Evolutionary conservation across 2,797 vertebrate genomes (phyloP).

Genomic region (Salmo trutta): DNA sequence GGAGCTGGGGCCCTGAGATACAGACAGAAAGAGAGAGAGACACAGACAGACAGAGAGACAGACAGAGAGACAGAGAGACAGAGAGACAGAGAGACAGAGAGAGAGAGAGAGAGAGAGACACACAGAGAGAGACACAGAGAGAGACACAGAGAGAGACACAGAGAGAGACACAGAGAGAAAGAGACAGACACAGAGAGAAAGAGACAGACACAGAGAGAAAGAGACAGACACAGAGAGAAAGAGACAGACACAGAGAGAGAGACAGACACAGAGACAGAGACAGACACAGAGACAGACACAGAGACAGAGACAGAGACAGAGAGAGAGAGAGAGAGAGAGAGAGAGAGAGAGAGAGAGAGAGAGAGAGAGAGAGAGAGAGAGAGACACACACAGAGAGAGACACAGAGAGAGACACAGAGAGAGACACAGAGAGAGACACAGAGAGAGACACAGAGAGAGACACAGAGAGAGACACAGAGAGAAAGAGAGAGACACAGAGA

Average conservation of each 20-base stretch:
- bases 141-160: too few relatives aligned
- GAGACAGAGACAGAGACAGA: not conserved
- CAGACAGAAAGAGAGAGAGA: not conserved
- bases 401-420: not conserved
- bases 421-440: not conserved
- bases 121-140: too few relatives aligned
- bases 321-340: not conserved
- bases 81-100: not conserved
- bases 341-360: too few relatives aligned
- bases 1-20: constrained; percentile 78
- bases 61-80: too few relatives aligned
- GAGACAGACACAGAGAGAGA: not conserved
- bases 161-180: too few relatives aligned
- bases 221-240: not conserved
- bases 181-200: too few relatives aligned
- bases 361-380: not conserved
- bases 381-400: not conserved
- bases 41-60: not conserved
- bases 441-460: too few relatives aligned
- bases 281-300: too few relatives aligned
- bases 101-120: too few relatives aligned
- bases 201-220: too few relatives aligned
- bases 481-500: not conserved
- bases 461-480: constrained; percentile 5
- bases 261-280: not conserved